phyloP scores from a whole-genome alignment of 2,797 vertebrate species.

The Hyperoplus immaculatus region DNA sequence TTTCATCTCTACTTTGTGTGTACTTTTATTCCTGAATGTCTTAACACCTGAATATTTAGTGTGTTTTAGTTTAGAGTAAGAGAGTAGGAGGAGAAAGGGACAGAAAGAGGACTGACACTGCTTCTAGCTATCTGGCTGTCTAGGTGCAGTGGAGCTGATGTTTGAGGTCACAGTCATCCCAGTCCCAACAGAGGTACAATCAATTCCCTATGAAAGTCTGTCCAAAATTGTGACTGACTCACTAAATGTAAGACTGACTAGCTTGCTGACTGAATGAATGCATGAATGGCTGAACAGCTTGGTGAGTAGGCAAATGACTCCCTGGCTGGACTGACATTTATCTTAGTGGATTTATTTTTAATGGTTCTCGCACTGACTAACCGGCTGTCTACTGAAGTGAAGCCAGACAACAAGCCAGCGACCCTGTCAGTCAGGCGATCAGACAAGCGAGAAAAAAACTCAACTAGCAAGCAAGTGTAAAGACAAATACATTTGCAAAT shows the following conservation, averaged over 20 bases:
- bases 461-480: constrained; percentile 34
- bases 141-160: constrained; percentile 67
- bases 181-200: constrained; percentile 51
- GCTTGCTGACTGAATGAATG: constrained; percentile 37
- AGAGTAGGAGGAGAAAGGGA: neutral
- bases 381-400: constrained; percentile 16
- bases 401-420: constrained; percentile 10
- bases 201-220: constrained; percentile 57
- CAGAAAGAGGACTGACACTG: constrained; percentile 21
- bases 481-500: constrained; percentile 3
- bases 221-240: constrained; percentile 38
- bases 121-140: constrained; percentile 41
- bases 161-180: constrained; percentile 67
- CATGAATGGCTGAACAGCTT: constrained; percentile 21
- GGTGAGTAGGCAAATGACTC: constrained; percentile 24
- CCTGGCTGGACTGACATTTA: constrained; percentile 19
- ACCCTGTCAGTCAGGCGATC: constrained; percentile 22
- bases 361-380: constrained; percentile 1
- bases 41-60: neutral
- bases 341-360: constrained; percentile 6
- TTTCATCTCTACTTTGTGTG: neutral
- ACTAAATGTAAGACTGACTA: constrained; percentile 32
- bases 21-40: neutral
- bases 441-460: constrained; percentile 21
- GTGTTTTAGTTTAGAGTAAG: neutral